Conservation (phyloP, 2,888 invertebrate species). For the Mamestra brassicae region DNA sequence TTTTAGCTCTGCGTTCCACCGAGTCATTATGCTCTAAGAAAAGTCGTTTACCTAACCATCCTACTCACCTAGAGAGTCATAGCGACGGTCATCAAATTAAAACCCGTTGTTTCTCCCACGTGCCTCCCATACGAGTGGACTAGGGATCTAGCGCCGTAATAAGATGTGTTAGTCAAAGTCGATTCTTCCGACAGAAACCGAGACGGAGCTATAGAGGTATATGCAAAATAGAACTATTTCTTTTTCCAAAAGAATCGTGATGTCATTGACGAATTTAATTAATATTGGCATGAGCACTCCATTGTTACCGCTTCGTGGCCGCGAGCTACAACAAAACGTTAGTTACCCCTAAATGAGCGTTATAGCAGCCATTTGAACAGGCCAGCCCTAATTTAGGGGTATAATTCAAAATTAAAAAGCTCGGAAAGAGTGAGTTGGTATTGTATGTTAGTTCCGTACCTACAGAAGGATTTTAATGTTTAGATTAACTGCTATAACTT, state of each 20-base stretch:
- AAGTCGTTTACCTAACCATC: too few species aligned
- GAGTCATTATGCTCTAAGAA: too few species aligned
- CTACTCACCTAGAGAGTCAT: too few species aligned
- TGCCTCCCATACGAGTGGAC: background rate
- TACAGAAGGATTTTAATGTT: background rate
- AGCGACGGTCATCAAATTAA: too few species aligned
- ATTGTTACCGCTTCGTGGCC: background rate
- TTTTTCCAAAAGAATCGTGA: too few species aligned
- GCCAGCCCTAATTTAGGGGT: slow-evolving; percentile 57
- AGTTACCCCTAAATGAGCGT: slow-evolving; percentile 64
- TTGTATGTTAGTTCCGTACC: slow-evolving; percentile 37
- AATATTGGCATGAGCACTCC: slow-evolving; percentile 16
- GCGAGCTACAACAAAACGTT: slow-evolving; percentile 56
- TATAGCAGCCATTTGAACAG: slow-evolving; percentile 58
- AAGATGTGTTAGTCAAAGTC: background rate
- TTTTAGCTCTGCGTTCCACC: too few species aligned
- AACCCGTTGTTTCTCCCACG: background rate
- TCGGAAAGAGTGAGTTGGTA: slow-evolving; percentile 21
- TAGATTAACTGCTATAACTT: background rate
- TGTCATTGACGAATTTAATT: background rate
- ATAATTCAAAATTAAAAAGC: slow-evolving; percentile 64
- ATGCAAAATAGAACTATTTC: too few species aligned
- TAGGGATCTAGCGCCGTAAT: background rate
- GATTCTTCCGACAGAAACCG: too few species aligned
- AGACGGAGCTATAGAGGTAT: too few species aligned